Conservation (phyloP, 2,888 invertebrate species). For the Heliothis peltigera region DNA sequence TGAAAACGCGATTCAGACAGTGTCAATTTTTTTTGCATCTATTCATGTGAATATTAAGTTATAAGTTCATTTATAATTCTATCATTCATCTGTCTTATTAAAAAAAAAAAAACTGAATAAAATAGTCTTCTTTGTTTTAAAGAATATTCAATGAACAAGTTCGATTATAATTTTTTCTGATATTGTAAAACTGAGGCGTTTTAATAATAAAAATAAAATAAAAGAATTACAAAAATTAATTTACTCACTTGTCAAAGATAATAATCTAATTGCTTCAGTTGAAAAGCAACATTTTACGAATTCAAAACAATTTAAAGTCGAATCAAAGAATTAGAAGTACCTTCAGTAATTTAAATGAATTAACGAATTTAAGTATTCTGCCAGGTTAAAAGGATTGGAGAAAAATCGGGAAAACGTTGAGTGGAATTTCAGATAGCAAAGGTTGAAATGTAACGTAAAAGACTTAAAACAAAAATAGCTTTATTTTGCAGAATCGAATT, state of each 20-base stretch:
- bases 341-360: constrained; percentile 30
- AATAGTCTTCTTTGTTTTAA: too few relatives aligned
- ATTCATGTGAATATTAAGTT: too few relatives aligned
- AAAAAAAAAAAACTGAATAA: too few relatives aligned
- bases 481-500: constrained; percentile 23
- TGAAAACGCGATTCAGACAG: too few relatives aligned
- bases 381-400: constrained; percentile 29
- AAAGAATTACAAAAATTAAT: neutral
- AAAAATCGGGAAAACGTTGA: constrained; percentile 16
- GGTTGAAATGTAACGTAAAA: constrained; percentile 11
- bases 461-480: constrained; percentile 15
- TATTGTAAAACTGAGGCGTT: too few relatives aligned
- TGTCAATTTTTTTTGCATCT: too few relatives aligned
- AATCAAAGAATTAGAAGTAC: constrained; percentile 19
- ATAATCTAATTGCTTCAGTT: neutral
- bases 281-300: constrained; percentile 7
- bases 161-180: too few relatives aligned
- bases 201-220: too few relatives aligned
- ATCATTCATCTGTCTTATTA: too few relatives aligned
- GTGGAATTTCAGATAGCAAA: constrained; percentile 26
- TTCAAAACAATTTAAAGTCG: constrained; percentile 9
- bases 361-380: constrained; percentile 37
- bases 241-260: neutral
- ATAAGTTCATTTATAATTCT: too few relatives aligned
- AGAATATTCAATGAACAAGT: too few relatives aligned